A percentile compares a stretch with the other conserved stretches of the same genome.
Evolutionary conservation across 35 echinoderm and acorn worm genomes (phyloP).

Genomic region (Apostichopus parvimensis): DNA sequence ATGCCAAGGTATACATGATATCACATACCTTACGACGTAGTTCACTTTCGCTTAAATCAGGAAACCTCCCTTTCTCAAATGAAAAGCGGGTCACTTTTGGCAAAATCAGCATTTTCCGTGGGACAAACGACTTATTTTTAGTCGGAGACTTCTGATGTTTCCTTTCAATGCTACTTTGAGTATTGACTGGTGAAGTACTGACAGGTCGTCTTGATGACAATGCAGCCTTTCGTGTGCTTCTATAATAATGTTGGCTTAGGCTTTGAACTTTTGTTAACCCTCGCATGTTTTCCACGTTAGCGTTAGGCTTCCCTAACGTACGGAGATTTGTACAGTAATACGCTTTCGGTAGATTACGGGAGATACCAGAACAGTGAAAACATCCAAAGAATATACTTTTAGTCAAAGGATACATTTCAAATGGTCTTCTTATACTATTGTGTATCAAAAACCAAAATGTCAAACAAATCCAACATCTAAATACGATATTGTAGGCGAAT

Average conservation of each 20-base stretch:
- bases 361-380: neutral
- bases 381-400: neutral
- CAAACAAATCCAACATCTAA: neutral
- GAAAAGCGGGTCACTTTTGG: conserved; percentile 45
- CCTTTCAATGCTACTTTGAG: neutral
- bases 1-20: neutral
- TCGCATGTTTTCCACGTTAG: neutral
- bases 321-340: neutral
- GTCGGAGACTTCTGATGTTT: neutral
- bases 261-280: neutral
- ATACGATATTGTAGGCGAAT: neutral
- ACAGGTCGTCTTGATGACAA: neutral
- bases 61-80: conserved; percentile 41
- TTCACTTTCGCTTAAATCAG: conserved; percentile 13
- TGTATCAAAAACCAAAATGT: neutral
- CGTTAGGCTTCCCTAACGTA: conserved; percentile 20
- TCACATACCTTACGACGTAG: conserved; percentile 9
- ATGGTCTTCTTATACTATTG: neutral
- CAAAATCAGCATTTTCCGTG: conserved; percentile 28
- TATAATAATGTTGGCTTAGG: neutral
- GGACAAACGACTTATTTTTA: conserved; percentile 13
- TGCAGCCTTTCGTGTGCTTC: neutral
- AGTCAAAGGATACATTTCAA: neutral
- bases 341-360: neutral
- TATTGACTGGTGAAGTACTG: neutral